Percentiles rank a stretch among this genome's conserved stretches.
Conservation (phyloP, 2,797 vertebrate species). For the Pangasius macronema region DNA sequence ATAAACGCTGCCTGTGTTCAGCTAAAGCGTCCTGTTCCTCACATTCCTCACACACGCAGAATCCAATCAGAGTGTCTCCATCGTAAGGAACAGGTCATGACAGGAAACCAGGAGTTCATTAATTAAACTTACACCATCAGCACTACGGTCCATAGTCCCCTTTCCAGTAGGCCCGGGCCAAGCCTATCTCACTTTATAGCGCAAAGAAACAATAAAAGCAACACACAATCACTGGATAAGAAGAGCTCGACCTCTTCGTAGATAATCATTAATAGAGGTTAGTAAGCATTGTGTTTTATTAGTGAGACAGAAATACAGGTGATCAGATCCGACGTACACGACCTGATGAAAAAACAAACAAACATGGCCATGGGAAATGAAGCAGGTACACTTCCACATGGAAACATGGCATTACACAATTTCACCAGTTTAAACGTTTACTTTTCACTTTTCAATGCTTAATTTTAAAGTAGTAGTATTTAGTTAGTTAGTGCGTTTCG, state of each 20-base stretch:
- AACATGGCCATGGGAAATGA: background rate
- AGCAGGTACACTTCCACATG: background rate
- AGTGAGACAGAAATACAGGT: constrained; percentile 3
- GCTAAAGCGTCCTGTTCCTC: background rate
- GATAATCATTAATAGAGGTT: constrained; percentile 40
- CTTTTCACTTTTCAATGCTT: too few relatives aligned
- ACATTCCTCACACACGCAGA: background rate
- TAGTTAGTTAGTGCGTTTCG: too few relatives aligned
- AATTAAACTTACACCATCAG: constrained; percentile 2
- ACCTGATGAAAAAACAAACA: constrained; percentile 10
- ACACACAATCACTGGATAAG: constrained; percentile 9
- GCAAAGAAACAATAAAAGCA: constrained; percentile 25
- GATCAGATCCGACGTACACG: background rate
- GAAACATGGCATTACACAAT: too few relatives aligned
- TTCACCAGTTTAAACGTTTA: too few relatives aligned
- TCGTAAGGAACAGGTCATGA: background rate
- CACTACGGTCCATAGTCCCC: background rate
- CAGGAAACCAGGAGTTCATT: background rate
- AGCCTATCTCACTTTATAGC: constrained; percentile 20
- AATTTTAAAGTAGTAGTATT: too few relatives aligned
- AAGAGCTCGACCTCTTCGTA: background rate
- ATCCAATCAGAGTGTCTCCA: background rate
- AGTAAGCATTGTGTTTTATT: constrained; percentile 18
- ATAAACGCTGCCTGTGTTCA: background rate
- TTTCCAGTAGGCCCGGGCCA: background rate